Base-by-base conservation (phyloP, 2,113 vertebrate species). In the Ctenodactylus gundi region DNA sequence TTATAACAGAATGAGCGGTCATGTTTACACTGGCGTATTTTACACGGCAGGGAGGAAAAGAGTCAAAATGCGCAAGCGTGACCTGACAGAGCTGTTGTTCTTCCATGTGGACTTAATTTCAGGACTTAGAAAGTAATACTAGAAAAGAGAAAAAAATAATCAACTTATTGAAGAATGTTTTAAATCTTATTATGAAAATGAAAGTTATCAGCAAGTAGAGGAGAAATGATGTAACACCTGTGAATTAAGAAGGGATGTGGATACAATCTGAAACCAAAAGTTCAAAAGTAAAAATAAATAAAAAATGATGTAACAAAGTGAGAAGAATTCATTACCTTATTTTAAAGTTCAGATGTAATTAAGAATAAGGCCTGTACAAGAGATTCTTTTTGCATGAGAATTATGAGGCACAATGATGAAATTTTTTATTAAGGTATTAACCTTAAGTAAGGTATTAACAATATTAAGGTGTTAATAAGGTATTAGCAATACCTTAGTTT, bases 121-220 rank as follows among this genome's bases (percentile, higher is more conserved):
- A 92, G 91, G 57, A 55, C 18, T 93, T 80, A 88, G 53, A 70
- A 92, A 78, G 55, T 67, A 90, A 75, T 73, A 83, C 73, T 14
- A 76, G 58, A 62, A 86, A 89, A 86, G 11, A 94, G 29, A 86
- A 82, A 29, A n/a, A 92, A n/a, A 87, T 94, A 83, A 94, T 83
- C n/a, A 39, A 92, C 51, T 87, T 87, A n/a, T 92, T 44, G 7
- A 31, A 87, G 11, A 78, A 78, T 73, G 84, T 67, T 93, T 92
- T 84, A 93, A 90, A 88, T 88, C 86, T 88, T 84, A 73, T 70
- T 92, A 89, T 73, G 80, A 67, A 83, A 72, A 90, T 87, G 68
- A 90, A 96, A 73, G 84, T 94, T 78, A 82, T 77, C 92, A 92
- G 73, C 39, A 95, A 84, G 36, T 84, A 9, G 29, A 84, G 92